Evolutionary conservation across 2,797 vertebrate species (phyloP).

Genomic region (Eupleurogrammus muticus): DNA sequence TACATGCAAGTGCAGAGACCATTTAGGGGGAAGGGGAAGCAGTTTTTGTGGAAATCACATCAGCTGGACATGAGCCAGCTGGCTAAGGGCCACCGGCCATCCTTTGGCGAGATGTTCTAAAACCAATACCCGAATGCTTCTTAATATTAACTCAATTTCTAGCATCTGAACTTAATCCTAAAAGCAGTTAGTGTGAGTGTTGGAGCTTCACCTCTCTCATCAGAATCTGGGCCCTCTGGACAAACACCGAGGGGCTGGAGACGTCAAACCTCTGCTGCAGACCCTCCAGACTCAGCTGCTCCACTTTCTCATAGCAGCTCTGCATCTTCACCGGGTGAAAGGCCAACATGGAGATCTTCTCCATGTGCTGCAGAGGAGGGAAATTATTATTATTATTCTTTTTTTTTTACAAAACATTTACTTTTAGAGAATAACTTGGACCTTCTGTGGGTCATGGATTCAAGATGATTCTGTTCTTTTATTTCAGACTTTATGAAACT

Average conservation of each 20-base stretch:
- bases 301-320: slow-evolving; percentile 94
- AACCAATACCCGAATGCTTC: too few species aligned
- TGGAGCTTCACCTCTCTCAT: slow-evolving; percentile 91
- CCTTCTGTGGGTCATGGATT: too few species aligned
- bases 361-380: slow-evolving; percentile 92
- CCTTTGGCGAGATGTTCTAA: neutral
- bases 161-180: neutral
- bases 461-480: too few species aligned
- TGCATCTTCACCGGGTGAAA: slow-evolving; percentile 99
- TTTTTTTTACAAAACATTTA: too few species aligned
- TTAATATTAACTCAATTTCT: too few species aligned
- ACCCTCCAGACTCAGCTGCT: slow-evolving; percentile 92
- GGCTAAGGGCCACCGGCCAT: neutral
- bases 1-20: too few species aligned
- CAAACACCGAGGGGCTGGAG: slow-evolving; percentile 91
- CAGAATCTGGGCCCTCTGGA: slow-evolving; percentile 95
- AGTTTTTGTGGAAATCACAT: too few species aligned
- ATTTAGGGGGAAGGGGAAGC: too few species aligned
- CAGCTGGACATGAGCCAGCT: neutral
- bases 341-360: slow-evolving; percentile 93
- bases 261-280: slow-evolving; percentile 96
- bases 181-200: neutral
- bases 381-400: too few species aligned
- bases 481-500: too few species aligned
- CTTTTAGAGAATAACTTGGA: too few species aligned